Evolutionary conservation across 2,113 vertebrate genomes (phyloP).

Genomic region (Myrmophylax atrothorax): DNA sequence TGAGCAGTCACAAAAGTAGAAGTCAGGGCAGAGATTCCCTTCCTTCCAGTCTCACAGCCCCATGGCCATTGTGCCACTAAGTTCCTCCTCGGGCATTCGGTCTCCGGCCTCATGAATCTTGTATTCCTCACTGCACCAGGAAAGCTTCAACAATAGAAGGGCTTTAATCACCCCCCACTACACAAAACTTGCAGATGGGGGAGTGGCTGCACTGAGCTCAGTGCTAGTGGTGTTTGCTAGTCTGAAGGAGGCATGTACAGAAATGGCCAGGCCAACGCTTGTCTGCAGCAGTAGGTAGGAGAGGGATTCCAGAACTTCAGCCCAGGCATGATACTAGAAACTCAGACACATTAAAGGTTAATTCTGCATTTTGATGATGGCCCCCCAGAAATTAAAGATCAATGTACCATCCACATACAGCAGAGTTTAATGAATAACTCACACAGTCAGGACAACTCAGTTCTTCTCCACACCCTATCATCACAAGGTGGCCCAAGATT

Average conservation of each 20-base stretch:
- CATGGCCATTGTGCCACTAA: rapidly evolving
- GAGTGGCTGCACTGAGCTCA: background rate
- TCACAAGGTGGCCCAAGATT: background rate
- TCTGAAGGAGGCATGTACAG: background rate
- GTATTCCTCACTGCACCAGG: background rate
- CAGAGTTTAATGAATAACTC: background rate
- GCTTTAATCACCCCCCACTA: background rate
- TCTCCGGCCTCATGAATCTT: background rate
- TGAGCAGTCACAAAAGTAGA: background rate
- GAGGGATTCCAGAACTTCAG: background rate
- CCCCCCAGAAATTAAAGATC: background rate
- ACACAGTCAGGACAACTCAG: background rate
- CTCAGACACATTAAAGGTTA: background rate
- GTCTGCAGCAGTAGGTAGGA: background rate
- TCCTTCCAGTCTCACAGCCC: background rate
- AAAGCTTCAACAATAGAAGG: background rate
- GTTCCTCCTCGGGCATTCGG: rapidly evolving
- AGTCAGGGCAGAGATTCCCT: background rate
- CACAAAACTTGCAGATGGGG: background rate
- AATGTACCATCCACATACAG: background rate
- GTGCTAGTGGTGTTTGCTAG: rapidly evolving
- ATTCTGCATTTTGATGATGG: background rate
- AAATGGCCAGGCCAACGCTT: background rate
- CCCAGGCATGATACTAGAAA: background rate
- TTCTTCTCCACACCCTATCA: background rate